These are phyloP conservation scores for Catharus minimus DNA, from an alignment of 2,113 vertebrate species.

Conservation along the genomic window DNA sequence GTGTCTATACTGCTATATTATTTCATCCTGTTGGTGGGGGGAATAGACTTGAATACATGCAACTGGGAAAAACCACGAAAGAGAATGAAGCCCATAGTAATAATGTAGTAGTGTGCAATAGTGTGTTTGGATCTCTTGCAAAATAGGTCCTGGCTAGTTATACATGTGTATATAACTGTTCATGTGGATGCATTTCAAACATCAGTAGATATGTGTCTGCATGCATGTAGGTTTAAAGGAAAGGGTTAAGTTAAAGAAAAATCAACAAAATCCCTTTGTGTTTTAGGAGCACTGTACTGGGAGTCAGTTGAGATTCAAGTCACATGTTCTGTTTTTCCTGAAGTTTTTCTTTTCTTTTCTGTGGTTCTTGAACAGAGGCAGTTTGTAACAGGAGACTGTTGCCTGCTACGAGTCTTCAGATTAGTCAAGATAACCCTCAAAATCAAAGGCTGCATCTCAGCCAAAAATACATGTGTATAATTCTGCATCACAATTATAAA, in stretches of 20 bases:
- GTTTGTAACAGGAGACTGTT: background rate
- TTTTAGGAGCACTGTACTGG: background rate
- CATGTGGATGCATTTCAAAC: background rate
- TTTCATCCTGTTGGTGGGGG: background rate
- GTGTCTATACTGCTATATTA: background rate
- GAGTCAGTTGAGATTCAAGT: background rate
- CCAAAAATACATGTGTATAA: background rate
- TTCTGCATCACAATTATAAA: background rate
- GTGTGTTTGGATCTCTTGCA: background rate
- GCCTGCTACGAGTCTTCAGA: background rate
- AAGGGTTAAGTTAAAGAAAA: background rate
- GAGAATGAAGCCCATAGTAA: background rate
- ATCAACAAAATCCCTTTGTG: background rate
- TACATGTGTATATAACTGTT: rapidly evolving
- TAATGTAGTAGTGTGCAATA: background rate
- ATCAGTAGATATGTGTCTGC: rapidly evolving
- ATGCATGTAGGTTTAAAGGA: background rate
- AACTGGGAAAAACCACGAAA: background rate
- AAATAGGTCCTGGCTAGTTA: background rate
- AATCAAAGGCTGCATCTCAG: background rate
- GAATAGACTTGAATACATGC: background rate
- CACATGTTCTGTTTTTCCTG: background rate
- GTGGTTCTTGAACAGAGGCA: rapidly evolving
- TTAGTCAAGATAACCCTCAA: background rate
- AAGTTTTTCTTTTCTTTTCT: background rate